Evolutionary conservation across 2,888 invertebrate species (phyloP), one percentile per base, ranked within the genome.

Genomic region (Agriopis leucophaearia): DNA sequence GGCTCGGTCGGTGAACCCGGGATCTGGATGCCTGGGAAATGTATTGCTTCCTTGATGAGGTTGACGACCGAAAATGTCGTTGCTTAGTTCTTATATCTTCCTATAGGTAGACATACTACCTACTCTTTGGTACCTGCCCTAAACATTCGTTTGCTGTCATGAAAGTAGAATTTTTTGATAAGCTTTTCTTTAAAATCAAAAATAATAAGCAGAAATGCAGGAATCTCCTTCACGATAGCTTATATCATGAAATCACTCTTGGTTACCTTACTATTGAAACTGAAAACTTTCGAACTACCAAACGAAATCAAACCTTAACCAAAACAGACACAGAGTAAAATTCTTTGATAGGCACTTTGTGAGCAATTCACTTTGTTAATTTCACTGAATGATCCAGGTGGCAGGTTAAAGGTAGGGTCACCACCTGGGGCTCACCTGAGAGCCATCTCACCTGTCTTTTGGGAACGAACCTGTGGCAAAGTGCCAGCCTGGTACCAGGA

Each of bases 401-500:
- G 47, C 65, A 65, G 69, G 71, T 70, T 59, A 57, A 63, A 64
- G 64, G 54, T 81, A 85, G 86, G 88, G 88, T 88, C 86, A 86
- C 78, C 85, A 83, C 83, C 76, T 74, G 66, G 80, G 75, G 75
- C 78, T 81, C 82, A 74, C 82, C 77, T 85, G 87, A 83, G 88
- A 86, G 78, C 78, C 81, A 79, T 75, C 54, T 79, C 88, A 90
- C 90, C 88, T 89, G 89, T 77, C 78, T 78, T 85, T 88, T 85
- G 88, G 88, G 85, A 90, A 88, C 89, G 81, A 94, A 94, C 94
- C 94, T 94, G 94, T 94, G 94, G 94, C 94, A 94, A 88, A 80
- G 86, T 94, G 94, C 94, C 94, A 94, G 93, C 88, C 92, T 85
- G 79, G 84, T 92, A 94, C 92, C 86, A 93, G 92, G 94, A 75